These are phyloP conservation scores for Cyrtodaria siliqua DNA, from an alignment of 2,888 invertebrate species.

Conservation along the genomic window DNA sequence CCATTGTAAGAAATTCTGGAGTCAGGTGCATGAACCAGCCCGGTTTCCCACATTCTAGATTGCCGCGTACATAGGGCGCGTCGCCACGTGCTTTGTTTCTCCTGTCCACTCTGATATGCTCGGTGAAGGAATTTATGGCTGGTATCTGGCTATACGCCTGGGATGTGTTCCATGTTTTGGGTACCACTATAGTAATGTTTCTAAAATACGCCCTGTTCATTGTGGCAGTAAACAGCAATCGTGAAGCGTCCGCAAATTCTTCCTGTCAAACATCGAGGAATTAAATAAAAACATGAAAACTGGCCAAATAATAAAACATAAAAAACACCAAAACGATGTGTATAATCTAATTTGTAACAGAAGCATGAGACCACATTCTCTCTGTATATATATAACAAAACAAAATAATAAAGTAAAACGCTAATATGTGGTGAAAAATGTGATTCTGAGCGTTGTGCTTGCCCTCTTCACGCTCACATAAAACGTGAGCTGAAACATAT, in stretches of 20 bases:
- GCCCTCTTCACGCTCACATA: no score
- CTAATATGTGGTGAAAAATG: no score
- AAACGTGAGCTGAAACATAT: no score
- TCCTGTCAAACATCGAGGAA: no score
- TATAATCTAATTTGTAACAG: no score
- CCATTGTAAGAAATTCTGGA: neutral
- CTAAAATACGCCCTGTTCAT: constrained; percentile 86
- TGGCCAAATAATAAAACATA: no score
- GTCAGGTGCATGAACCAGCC: constrained; percentile 9
- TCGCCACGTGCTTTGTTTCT: constrained; percentile 79
- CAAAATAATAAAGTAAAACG: no score
- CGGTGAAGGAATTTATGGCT: constrained; percentile 66
- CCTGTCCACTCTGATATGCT: constrained; percentile 88
- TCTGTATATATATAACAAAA: no score
- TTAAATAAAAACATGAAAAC: no score
- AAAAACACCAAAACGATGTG: no score
- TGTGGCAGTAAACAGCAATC: constrained; percentile 88
- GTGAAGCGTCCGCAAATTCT: constrained; percentile 88
- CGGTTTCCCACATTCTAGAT: constrained; percentile 8
- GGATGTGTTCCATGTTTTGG: constrained; percentile 88
- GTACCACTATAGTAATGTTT: constrained; percentile 89
- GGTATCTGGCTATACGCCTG: constrained; percentile 7
- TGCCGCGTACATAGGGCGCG: neutral
- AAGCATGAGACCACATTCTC: no score
- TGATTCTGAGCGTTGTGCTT: no score